Evolutionary conservation across 2,888 invertebrate species (phyloP).

Genomic region (Exephanes ischioxanthus): DNA sequence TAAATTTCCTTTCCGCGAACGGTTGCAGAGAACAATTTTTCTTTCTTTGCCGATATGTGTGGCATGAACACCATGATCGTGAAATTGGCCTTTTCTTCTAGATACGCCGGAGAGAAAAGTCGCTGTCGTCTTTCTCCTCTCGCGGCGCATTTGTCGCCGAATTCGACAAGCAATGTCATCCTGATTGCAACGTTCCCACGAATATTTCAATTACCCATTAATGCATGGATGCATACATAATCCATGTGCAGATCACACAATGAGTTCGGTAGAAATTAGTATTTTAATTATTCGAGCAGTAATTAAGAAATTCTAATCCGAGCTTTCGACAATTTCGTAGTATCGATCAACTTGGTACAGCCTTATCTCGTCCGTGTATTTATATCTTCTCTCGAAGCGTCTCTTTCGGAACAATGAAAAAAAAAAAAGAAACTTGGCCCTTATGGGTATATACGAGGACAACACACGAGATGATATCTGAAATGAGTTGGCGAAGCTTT

Average conservation of each 20-base stretch:
- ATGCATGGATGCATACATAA: background rate
- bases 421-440: conserved; percentile 6
- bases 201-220: background rate
- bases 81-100: no score
- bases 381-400: background rate
- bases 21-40: no score
- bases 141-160: no score
- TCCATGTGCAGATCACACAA: background rate
- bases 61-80: no score
- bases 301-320: background rate
- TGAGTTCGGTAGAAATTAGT: background rate
- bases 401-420: background rate
- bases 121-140: no score
- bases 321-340: background rate
- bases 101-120: no score
- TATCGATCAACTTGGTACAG: background rate
- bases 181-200: background rate
- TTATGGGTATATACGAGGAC: conserved; percentile 40
- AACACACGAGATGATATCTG: conserved; percentile 60
- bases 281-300: background rate
- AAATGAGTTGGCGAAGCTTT: conserved; percentile 65
- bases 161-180: no score
- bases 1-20: no score
- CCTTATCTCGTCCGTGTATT: background rate
- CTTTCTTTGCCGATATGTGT: no score